A percentile compares a stretch with the other conserved stretches of the same genome.
These are phyloP conservation scores for Sebastes kiyomatsui DNA, from an alignment of 2,797 vertebrate genomes.

Conservation along the genomic window DNA sequence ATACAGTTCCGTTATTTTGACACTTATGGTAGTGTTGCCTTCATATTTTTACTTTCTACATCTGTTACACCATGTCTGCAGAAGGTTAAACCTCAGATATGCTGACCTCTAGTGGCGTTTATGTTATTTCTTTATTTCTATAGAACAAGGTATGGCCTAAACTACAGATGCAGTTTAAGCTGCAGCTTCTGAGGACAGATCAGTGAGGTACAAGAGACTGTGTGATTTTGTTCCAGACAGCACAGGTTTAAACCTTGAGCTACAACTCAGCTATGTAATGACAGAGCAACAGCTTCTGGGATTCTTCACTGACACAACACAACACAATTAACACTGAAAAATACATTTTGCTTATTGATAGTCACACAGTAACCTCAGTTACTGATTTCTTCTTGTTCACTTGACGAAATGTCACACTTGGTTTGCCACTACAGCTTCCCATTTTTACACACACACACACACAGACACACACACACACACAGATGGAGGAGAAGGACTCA, in stretches of 20 bases:
- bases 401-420: neutral
- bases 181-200: neutral
- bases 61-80: neutral
- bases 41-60: neutral
- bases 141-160: neutral
- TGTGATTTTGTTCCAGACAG: neutral
- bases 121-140: neutral
- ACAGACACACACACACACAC: neutral
- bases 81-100: neutral
- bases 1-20: neutral
- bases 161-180: neutral
- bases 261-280: neutral
- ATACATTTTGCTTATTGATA: neutral
- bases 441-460: neutral
- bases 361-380: neutral
- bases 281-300: neutral
- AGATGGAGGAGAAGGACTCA: slow-evolving; percentile 61
- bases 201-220: neutral
- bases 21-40: neutral
- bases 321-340: neutral
- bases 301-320: neutral
- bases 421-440: neutral
- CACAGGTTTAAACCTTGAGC: neutral
- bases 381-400: neutral
- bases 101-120: neutral